Evolutionary conservation across 2,113 vertebrate species (phyloP).

Genomic region (Notarius lentiginosus): DNA sequence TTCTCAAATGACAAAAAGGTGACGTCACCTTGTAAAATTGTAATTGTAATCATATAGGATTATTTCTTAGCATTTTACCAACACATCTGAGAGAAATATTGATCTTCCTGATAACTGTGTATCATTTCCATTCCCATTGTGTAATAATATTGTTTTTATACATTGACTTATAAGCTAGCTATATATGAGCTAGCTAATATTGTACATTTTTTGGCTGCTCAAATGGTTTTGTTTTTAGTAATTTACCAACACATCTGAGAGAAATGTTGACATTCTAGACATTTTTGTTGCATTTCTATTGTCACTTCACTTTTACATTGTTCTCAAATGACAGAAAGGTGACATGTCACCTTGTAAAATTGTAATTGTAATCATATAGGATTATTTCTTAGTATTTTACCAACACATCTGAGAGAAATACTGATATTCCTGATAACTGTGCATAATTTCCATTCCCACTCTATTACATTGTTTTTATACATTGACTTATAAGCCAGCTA

Average conservation of each 20-base stretch:
- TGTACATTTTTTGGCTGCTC: not conserved
- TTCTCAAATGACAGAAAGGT: not conserved
- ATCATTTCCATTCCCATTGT: not conserved
- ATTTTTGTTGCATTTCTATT: not conserved
- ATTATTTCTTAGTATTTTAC: not conserved
- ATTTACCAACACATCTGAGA: not conserved
- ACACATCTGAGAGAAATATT: not conserved
- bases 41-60: not conserved
- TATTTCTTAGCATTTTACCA: not conserved
- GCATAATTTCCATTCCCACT: not conserved
- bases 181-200: not conserved
- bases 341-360: not conserved
- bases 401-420: not conserved
- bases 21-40: not conserved
- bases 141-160: not conserved
- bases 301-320: not conserved
- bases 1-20: not conserved
- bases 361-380: not conserved
- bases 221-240: not conserved
- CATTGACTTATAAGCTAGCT: not conserved
- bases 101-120: not conserved
- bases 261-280: not conserved
- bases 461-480: not conserved
- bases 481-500: not conserved
- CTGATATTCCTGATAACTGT: not conserved